These are phyloP conservation scores for Selenia dentaria DNA, from an alignment of 2,888 invertebrate genomes.

Conservation along the genomic window DNA sequence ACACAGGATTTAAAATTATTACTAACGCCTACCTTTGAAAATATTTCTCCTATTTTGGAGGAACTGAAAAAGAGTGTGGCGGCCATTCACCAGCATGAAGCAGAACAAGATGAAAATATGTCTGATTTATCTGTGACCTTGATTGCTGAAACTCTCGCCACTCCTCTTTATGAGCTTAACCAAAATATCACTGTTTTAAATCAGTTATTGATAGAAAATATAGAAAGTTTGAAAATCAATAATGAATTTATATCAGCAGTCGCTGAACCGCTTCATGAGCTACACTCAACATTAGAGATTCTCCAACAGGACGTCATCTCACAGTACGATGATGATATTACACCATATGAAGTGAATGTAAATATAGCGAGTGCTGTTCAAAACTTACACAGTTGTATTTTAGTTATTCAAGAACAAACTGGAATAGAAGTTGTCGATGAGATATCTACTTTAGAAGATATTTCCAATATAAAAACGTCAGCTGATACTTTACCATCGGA, in stretches of 20 bases:
- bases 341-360: slow-evolving; percentile 49
- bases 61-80: slow-evolving; percentile 65
- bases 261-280: slow-evolving; percentile 73
- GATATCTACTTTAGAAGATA: slow-evolving; percentile 83
- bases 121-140: slow-evolving; percentile 68
- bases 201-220: slow-evolving; percentile 63
- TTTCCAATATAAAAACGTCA: slow-evolving; percentile 83
- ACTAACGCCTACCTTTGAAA: slow-evolving; percentile 53
- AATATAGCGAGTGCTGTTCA: slow-evolving; percentile 67
- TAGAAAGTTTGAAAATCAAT: slow-evolving; percentile 54
- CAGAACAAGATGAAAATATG: slow-evolving; percentile 49
- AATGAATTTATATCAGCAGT: slow-evolving; percentile 60
- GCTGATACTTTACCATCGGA: slow-evolving; percentile 74
- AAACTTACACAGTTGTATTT: slow-evolving; percentile 71
- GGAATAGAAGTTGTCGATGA: slow-evolving; percentile 78
- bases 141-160: slow-evolving; percentile 63
- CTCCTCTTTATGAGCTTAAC: slow-evolving; percentile 64
- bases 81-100: slow-evolving; percentile 45
- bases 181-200: slow-evolving; percentile 61
- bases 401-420: slow-evolving; percentile 74
- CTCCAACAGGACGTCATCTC: slow-evolving; percentile 75
- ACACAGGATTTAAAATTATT: slow-evolving; percentile 42
- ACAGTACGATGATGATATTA: slow-evolving; percentile 60
- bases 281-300: slow-evolving; percentile 70
- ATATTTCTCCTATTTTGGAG: slow-evolving; percentile 63